phyloP scores from a whole-genome alignment of 2,888 invertebrate genomes.

The Drosophila paranaensis region DNA sequence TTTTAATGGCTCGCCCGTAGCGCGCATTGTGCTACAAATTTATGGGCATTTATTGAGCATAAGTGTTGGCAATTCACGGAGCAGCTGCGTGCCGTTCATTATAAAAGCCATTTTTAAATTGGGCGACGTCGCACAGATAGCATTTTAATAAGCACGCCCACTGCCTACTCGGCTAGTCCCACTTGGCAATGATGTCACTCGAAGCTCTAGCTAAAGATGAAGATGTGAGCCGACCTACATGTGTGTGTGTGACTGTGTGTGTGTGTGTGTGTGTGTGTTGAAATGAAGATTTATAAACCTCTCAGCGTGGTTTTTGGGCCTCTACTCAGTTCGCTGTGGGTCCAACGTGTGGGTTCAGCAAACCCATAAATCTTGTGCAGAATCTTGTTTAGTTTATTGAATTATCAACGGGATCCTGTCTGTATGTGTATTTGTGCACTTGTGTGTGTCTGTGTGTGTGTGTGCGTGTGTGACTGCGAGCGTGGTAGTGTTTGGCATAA shows the following conservation, averaged over 20 bases:
- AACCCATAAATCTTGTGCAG: slow-evolving; percentile 77
- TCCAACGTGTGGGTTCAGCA: slow-evolving; percentile 58
- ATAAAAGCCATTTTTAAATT: slow-evolving; percentile 52
- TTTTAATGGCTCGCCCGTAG: slow-evolving; percentile 56
- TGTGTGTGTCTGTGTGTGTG: slow-evolving; percentile 5
- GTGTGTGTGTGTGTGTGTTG: slow-evolving; percentile 41
- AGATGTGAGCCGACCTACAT: neutral
- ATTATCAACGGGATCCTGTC: slow-evolving; percentile 62
- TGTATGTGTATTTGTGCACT: slow-evolving; percentile 8
- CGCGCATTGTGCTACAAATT: slow-evolving; percentile 36
- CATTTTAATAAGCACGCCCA: slow-evolving; percentile 68
- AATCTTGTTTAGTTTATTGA: slow-evolving; percentile 80
- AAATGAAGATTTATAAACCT: slow-evolving; percentile 75
- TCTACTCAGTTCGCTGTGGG: neutral
- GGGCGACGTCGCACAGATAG: slow-evolving; percentile 39
- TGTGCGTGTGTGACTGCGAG: slow-evolving; percentile 13
- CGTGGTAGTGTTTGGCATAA: slow-evolving; percentile 61
- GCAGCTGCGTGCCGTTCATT: slow-evolving; percentile 55
- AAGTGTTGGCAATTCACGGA: slow-evolving; percentile 69
- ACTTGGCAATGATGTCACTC: slow-evolving; percentile 44
- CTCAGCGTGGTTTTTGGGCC: slow-evolving; percentile 38
- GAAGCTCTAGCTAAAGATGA: slow-evolving; percentile 23
- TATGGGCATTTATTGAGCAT: slow-evolving; percentile 71
- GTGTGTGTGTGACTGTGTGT: slow-evolving; percentile 23
- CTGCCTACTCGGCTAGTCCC: slow-evolving; percentile 14